phyloP scores from a whole-genome alignment of 37 sponge, comb jelly and placozoan species.

The Beroe forskalii region DNA sequence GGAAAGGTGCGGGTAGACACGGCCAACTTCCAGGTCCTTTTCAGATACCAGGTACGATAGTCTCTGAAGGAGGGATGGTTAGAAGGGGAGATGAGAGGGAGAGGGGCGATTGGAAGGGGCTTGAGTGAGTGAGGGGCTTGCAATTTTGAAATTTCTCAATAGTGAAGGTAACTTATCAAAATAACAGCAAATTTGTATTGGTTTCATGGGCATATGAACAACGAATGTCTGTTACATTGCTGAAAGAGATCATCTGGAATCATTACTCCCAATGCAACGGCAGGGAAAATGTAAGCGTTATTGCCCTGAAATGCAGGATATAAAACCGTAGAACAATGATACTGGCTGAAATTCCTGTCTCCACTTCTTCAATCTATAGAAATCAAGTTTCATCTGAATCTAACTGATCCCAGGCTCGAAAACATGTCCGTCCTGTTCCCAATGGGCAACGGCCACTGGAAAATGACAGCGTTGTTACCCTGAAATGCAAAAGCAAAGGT shows the following conservation, averaged over 20 bases:
- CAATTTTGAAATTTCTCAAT: too few species aligned
- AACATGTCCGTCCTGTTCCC: constrained; percentile 24
- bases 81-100: background rate
- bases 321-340: background rate
- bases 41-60: constrained; percentile 58
- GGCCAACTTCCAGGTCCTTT: constrained; percentile 55
- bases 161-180: too few species aligned
- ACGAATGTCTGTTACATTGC: too few species aligned
- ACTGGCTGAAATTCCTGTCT: too few species aligned
- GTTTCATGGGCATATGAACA: too few species aligned
- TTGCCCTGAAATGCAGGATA: constrained; percentile 31
- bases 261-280: constrained; percentile 66
- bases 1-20: constrained; percentile 63
- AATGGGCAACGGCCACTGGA: constrained; percentile 52
- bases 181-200: too few species aligned
- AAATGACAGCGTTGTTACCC: constrained; percentile 57
- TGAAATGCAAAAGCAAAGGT: background rate
- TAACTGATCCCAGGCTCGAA: constrained; percentile 65
- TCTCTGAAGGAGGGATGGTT: constrained; percentile 8
- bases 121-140: too few species aligned
- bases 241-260: constrained; percentile 63
- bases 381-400: too few species aligned
- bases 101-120: background rate
- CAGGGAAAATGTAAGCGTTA: constrained; percentile 68
- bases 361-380: too few species aligned